Percentiles rank a stretch among this genome's conserved stretches.
phyloP scores from a whole-genome alignment of 2,797 vertebrate genomes.

The Loris lydekkerianus region DNA sequence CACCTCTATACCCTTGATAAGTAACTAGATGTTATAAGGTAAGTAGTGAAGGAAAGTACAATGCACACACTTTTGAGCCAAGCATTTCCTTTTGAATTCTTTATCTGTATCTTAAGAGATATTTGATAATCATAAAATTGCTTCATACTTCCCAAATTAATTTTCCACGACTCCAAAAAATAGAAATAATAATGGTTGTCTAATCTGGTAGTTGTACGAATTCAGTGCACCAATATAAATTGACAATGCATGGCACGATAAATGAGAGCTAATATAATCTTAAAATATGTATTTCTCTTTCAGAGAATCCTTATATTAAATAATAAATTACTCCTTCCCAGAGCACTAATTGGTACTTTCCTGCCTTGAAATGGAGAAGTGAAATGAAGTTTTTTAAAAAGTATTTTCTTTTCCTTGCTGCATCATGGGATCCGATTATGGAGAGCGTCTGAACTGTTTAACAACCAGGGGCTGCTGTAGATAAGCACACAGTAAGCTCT shows the following conservation, averaged over 20 bases:
- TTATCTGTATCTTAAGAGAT: background rate
- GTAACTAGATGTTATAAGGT: background rate
- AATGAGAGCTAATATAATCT: background rate
- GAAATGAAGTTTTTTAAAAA: constrained; percentile 20
- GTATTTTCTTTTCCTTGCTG: constrained; percentile 30
- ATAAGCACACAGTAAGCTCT: constrained; percentile 71
- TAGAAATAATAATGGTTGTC: background rate
- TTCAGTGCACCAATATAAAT: background rate
- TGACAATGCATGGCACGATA: background rate
- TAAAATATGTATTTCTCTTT: background rate
- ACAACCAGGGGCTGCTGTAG: constrained; percentile 42
- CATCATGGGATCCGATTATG: background rate
- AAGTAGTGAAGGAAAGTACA: background rate
- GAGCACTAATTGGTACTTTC: background rate
- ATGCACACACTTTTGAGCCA: background rate
- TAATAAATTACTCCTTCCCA: constrained; percentile 24
- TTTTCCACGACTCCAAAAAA: background rate
- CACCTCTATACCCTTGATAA: background rate
- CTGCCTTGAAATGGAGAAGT: constrained; percentile 37
- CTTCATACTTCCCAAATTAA: background rate
- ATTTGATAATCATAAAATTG: background rate
- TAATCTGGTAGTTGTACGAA: background rate
- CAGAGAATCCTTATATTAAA: constrained; percentile 13
- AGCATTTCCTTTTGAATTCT: background rate
- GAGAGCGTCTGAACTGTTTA: constrained; percentile 68